These are phyloP conservation scores for Ochropleura plecta DNA, from an alignment of 2,888 invertebrate species.

Conservation along the genomic window DNA sequence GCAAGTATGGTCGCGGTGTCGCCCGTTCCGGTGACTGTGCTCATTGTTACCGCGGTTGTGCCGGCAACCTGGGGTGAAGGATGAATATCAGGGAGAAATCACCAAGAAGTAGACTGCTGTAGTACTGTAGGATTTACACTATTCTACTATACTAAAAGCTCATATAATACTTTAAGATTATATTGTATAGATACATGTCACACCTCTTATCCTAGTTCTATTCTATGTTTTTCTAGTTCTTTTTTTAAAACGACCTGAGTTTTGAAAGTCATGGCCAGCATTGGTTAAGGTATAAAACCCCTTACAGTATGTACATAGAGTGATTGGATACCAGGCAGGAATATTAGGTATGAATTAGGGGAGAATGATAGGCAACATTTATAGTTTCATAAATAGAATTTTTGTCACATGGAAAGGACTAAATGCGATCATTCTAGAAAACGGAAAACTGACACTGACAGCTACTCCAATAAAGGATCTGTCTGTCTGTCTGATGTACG, in stretches of 20 bases:
- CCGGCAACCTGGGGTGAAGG: constrained; percentile 80
- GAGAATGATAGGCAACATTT: background rate
- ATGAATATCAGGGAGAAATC: background rate
- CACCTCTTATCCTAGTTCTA: too few relatives aligned
- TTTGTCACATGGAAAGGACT: background rate
- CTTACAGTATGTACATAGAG: too few relatives aligned
- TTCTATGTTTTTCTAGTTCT: too few relatives aligned
- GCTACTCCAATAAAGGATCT: background rate
- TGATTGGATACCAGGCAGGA: too few relatives aligned
- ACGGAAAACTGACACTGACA: background rate
- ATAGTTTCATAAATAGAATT: background rate
- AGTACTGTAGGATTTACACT: too few relatives aligned
- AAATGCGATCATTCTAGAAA: background rate
- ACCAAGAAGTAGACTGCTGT: too few relatives aligned
- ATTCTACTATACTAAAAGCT: too few relatives aligned
- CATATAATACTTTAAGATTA: too few relatives aligned
- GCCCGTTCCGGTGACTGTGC: constrained; percentile 88
- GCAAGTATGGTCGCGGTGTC: constrained; percentile 92
- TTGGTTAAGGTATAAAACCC: too few relatives aligned
- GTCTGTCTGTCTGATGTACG: background rate
- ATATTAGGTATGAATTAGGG: background rate
- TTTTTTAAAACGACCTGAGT: too few relatives aligned
- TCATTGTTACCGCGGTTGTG: constrained; percentile 87
- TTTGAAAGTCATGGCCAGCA: too few relatives aligned
- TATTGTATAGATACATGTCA: too few relatives aligned